A percentile compares a stretch with the other conserved stretches of the same genome.
Conservation (phyloP, 2,888 invertebrate genomes). For the Caenorhabditis japonica region DNA sequence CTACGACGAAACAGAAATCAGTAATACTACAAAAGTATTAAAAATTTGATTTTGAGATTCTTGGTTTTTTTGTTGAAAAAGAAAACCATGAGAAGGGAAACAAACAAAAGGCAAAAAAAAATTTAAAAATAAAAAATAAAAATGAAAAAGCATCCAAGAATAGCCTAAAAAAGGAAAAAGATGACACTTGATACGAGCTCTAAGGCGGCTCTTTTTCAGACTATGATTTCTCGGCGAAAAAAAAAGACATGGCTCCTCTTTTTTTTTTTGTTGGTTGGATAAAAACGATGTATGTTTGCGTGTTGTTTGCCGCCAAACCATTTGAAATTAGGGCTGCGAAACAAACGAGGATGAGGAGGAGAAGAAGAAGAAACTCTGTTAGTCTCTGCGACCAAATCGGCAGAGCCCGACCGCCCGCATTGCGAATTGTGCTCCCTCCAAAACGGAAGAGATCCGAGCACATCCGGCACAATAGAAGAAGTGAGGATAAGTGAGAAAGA, state of each 20-base stretch:
- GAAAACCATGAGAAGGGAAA: no score
- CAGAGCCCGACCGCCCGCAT: slow-evolving; percentile 4
- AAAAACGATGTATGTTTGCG: no score
- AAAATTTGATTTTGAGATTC: not conserved
- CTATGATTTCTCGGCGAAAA: slow-evolving; percentile 9
- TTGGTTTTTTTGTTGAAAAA: no score
- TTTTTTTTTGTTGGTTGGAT: no score
- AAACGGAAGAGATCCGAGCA: slow-evolving; percentile 32
- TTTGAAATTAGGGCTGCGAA: slow-evolving; percentile 2
- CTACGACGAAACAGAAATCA: no score
- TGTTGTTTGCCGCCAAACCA: slow-evolving; percentile 18
- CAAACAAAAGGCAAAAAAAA: not conserved
- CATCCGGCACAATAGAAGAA: slow-evolving; percentile 17
- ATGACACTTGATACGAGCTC: slow-evolving; percentile 31
- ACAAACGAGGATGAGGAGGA: slow-evolving; percentile 4
- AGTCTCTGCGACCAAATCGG: not conserved
- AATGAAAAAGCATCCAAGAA: not conserved
- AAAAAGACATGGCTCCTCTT: not conserved
- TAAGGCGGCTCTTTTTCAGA: slow-evolving; percentile 13
- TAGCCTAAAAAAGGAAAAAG: slow-evolving; percentile 1
- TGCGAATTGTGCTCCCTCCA: slow-evolving; percentile 11
- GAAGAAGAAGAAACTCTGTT: slow-evolving; percentile 10
- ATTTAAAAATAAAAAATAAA: not conserved
- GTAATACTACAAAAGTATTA: no score
- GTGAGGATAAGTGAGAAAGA: not conserved